Conservation (phyloP, 2,113 vertebrate species). For the Pteropus alecto region DNA sequence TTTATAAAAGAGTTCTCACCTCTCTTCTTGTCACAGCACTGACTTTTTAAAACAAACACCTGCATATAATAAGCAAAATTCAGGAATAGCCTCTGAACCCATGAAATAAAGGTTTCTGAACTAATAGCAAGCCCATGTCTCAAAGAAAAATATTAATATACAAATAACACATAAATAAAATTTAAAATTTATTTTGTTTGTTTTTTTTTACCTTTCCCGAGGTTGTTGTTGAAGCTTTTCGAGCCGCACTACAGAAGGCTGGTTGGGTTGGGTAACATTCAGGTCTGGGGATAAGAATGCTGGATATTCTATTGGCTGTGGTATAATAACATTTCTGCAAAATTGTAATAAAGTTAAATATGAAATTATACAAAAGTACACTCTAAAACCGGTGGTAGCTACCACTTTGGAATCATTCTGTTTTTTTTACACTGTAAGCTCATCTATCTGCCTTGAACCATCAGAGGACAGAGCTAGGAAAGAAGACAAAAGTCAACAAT, state of each 20-base stretch:
- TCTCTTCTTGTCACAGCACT: not conserved
- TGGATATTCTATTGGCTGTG: slow-evolving; percentile 68
- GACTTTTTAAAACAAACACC: not conserved
- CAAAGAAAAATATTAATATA: not conserved
- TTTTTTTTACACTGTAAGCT: not conserved
- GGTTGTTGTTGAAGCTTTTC: slow-evolving; percentile 64
- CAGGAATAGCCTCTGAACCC: not conserved
- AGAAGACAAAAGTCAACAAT: not conserved
- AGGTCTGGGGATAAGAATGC: slow-evolving; percentile 77
- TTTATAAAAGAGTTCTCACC: not conserved
- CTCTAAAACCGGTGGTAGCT: not conserved
- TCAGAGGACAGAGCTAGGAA: not conserved
- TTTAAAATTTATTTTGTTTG: not conserved
- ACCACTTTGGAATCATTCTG: not conserved
- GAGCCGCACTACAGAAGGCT: not conserved
- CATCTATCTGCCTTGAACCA: not conserved
- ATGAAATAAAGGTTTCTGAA: not conserved
- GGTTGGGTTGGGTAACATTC: not conserved
- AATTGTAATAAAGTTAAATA: slow-evolving; percentile 31
- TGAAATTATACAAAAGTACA: not conserved
- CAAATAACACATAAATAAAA: not conserved
- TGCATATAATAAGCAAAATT: not conserved
- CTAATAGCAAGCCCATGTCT: not conserved
- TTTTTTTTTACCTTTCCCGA: slow-evolving; percentile 66
- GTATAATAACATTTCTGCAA: slow-evolving; percentile 70